Percentiles rank a stretch among this genome's conserved stretches.
Conservation (phyloP, 2,888 invertebrate genomes). For the Dolichopus griseipennis region DNA sequence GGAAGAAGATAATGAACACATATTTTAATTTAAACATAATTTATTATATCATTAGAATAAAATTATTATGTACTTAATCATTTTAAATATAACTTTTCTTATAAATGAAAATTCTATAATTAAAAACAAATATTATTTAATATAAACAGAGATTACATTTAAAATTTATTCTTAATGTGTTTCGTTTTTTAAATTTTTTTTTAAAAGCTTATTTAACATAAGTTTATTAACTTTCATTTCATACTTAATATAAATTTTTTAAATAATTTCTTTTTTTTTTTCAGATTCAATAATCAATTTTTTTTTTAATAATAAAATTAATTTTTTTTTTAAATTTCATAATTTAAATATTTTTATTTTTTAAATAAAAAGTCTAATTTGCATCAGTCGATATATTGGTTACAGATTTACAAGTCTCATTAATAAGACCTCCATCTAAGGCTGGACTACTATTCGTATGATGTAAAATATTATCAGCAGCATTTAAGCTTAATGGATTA, state of each 20-base stretch:
- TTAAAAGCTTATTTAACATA: conserved; percentile 13
- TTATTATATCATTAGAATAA: conserved; percentile 6
- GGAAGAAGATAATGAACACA: no score
- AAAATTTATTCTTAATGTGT: conserved; percentile 33
- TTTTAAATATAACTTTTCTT: neutral
- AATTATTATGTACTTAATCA: neutral
- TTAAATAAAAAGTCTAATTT: conserved; percentile 10
- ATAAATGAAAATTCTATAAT: neutral
- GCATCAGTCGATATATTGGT: conserved; percentile 1
- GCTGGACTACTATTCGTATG: conserved; percentile 26
- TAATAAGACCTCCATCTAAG: conserved; percentile 20
- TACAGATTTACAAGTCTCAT: conserved; percentile 4
- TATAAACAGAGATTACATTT: conserved; percentile 24
- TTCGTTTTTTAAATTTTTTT: conserved; percentile 17
- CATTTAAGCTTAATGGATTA: conserved; percentile 25
- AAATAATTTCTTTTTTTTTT: conserved; percentile 1
- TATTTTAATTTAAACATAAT: conserved; percentile 1
- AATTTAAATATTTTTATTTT: conserved; percentile 11
- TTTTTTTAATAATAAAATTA: conserved; percentile 17
- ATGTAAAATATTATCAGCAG: conserved; percentile 18
- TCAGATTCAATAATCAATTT: conserved; percentile 15
- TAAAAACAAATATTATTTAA: conserved; percentile 8
- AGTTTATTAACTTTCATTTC: neutral
- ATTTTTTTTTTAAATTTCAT: conserved; percentile 2
- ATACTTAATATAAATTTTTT: neutral